Evolutionary conservation across 2,113 vertebrate genomes (phyloP).

Genomic region (Hyperoodon ampullatus): DNA sequence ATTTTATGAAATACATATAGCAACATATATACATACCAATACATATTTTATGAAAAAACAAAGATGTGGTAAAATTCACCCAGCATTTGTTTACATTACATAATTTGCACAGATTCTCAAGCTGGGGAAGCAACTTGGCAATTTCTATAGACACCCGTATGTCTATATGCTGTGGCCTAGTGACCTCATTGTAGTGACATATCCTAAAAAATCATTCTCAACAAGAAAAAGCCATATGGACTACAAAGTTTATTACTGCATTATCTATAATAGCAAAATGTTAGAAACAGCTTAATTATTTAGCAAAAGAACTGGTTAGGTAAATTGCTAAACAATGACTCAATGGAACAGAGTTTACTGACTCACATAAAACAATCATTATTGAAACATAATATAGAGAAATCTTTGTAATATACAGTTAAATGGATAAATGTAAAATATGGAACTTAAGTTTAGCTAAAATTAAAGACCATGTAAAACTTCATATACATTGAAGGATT

Average conservation of each 20-base stretch:
- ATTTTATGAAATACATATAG: background rate
- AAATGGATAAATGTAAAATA: constrained; percentile 8
- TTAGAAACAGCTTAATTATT: background rate
- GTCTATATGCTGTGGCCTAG: background rate
- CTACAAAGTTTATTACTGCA: background rate
- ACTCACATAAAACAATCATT: background rate
- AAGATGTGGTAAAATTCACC: background rate
- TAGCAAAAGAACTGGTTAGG: background rate
- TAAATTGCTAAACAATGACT: background rate
- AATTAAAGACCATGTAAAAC: constrained; percentile 1
- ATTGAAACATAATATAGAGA: background rate
- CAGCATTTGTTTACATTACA: background rate
- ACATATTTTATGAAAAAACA: background rate
- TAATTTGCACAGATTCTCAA: constrained; percentile 1
- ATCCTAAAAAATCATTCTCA: background rate
- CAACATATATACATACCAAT: background rate
- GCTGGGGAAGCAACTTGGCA: constrained; percentile 23
- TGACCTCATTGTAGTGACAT: background rate
- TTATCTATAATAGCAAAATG: background rate
- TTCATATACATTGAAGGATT: background rate
- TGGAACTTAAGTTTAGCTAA: background rate
- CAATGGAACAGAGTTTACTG: background rate
- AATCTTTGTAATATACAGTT: background rate
- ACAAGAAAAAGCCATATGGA: background rate
- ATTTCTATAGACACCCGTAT: background rate